Base-by-base conservation (phyloP, 2,888 invertebrate genomes). In the Sericinus montela region DNA sequence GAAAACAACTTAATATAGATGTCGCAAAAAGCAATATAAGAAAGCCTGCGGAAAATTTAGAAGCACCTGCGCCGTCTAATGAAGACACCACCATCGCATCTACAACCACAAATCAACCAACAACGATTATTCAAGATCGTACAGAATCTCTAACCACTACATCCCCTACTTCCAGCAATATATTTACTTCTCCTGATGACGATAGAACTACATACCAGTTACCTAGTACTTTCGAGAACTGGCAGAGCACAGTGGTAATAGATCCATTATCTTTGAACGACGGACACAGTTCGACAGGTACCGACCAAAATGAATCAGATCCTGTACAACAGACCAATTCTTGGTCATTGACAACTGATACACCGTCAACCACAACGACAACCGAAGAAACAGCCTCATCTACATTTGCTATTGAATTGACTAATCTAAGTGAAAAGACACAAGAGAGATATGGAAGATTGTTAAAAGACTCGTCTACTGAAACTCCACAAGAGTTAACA, bases 251-350 rank as follows among this genome's bases (percentile, higher is more conserved):
- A 0, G 91, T 93, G 8, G 91, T 94, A 6, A 50, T 66, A 1
- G 93, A 95, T 71, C 95, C 95, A 0, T 88, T 92, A 25, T 91
- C 92, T 16, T 90, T 95, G 11, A 95, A 95, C 64, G 92, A 94
- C 50, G 93, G 91, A 0, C 65, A 93, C 7, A 86, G 83, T 51
- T 79, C 88, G 0, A 69, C 76, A n/a, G 75, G 67, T 1, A 63
- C 64, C 1, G 82, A 82, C 32, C 67, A 70, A 45, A 59, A 53
- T 1, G 57, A 69, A 5, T 67, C 74, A 55, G 65, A 67, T 52
- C 59, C 69, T 11, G 58, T 69, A 23, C 65, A 67, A 34, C 70
- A 86, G 72, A 56, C 84, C 38, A 67, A 67, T 54, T 58, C 73
- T 19, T 70, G 78, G 68, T 57, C 69, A 53, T 63, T 74, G 7